Base-by-base conservation (phyloP, 2,113 vertebrate genomes). In the Neotragus pygmaeus region DNA sequence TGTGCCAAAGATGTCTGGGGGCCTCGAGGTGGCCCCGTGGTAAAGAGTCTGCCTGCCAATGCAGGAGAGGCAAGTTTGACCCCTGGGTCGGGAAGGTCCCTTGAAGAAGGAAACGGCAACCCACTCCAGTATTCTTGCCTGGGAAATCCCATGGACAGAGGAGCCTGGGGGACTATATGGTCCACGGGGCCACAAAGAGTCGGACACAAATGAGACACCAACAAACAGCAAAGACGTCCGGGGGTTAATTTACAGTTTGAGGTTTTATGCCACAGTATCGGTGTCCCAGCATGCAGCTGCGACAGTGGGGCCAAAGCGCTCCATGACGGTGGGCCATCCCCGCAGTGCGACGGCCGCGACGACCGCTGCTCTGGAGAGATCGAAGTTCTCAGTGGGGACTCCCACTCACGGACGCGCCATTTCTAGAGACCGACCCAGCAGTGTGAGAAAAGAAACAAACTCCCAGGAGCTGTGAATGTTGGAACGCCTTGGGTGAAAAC, bases 331-430 rank as follows among this genome's bases (percentile, higher is more conserved):
- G 19, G 28, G 73, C 81, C 9, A 28, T 4, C 43, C 57, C 57
- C 16, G 3, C 33, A 3, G 0, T 0, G 1, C n/a, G 51, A 27
- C 30, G 6, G 11, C 70, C 2, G 21, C 51, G 86, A 70, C 30
- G 0, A 0, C 8, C 27, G 3, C 1, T 23, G 27, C 43, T 73
- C 51, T 53, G 43, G 49, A 82, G n/a, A 58, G 55, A 70, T 5
- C 45, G 6, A 1, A 30, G 6, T 36, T 57, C 36, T 81, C 23
- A 4, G 0, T 4, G 57, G 58, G 23, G 21, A n/a, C 12, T 19
- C 53, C 85, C 25, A 1, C 28, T 17, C n/a, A 28, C 17, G 6
- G 45, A 19, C 55, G 45, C 21, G 60, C 64, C 0, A 1, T 53
- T 60, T 81, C 82, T 55, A 36, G 30, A 75, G 75, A 75, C 23